phyloP scores from a whole-genome alignment of 2,113 vertebrate species.

The Polyodon spathula region DNA sequence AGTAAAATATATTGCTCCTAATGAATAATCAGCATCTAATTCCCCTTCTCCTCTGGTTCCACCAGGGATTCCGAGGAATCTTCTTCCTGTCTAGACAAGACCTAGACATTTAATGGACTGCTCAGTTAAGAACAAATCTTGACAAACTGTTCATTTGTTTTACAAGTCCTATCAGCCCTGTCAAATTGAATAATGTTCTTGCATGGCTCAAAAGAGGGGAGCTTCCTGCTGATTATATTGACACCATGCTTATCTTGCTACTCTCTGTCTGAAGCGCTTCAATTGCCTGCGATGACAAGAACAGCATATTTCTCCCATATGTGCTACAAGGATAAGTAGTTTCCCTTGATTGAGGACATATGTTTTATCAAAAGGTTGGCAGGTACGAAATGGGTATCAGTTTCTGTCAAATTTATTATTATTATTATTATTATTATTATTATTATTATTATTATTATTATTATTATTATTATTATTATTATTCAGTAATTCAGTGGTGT shows the following conservation, averaged over 20 bases:
- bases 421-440: no score
- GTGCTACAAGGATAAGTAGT: no score
- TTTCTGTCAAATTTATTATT: no score
- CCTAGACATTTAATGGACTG: neutral
- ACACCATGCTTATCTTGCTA: neutral
- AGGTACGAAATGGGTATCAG: no score
- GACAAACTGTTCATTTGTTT: neutral
- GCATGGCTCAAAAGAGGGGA: neutral
- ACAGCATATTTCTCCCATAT: no score
- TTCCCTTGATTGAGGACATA: no score
- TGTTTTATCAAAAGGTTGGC: no score
- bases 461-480: no score
- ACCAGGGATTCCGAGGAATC: neutral
- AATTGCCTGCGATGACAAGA: no score
- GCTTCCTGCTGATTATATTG: neutral
- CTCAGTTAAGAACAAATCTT: slow-evolving; percentile 3
- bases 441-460: no score
- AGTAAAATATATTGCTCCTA: neutral
- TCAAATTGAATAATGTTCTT: neutral
- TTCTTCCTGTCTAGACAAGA: neutral
- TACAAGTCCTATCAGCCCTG: slow-evolving; percentile 3
- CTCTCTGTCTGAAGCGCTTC: no score
- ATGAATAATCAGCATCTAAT: neutral
- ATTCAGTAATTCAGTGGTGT: no score
- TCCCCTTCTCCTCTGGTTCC: neutral